Base-by-base conservation (phyloP, 1,140 invertebrate species). In the Lepeophtheirus salmonis region DNA sequence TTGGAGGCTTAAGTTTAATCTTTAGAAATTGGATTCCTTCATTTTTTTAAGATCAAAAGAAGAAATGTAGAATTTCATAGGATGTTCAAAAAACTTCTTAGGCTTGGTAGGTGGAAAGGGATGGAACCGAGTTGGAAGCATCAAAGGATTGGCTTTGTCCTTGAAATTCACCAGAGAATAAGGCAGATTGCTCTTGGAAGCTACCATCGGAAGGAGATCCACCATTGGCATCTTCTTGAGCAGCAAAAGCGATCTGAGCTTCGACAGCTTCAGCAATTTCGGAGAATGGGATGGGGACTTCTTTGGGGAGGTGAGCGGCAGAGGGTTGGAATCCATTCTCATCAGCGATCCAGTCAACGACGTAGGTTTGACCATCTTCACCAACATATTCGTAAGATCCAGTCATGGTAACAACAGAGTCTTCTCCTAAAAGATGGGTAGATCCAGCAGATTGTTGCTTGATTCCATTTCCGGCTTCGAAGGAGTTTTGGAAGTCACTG, bases 301-400 rank as follows among this genome's bases (percentile, higher is more conserved):
- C 21, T 4, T 48, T 48, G 48, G 62, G 62, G 12, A 63, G 66
- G 52, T 78, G 75, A 50, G 70, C 76, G 21, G 77, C 77, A n/a
- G 69, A 64, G 21, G 80, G 72, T 48, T 74, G 67, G 69, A 80
- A 82, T 16, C 80, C 80, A 64, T 80, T 79, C 65, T 81, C 78
- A 65, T 82, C 80, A 26, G 80, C 80, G 17, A 73, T 75, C 67
- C 73, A 73, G 12, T 62, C 64, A 16, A 71, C 56, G 12, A 61
- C 14, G 60, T 62, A 41, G 12, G 21, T 50, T 21, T 63, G 24
- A 26, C 59, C 59, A 41, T 64, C 63, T 6, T 64, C 55, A 50
- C 58, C 63, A 21, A 56, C 50, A 23, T 59, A 65, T 1, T 21
- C 12, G 64, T 64, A 65, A 20, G 49, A 54, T 1, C 64, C 64